Evolutionary conservation across 1,140 invertebrate species (phyloP).

Genomic region (Leptinotarsa texana): DNA sequence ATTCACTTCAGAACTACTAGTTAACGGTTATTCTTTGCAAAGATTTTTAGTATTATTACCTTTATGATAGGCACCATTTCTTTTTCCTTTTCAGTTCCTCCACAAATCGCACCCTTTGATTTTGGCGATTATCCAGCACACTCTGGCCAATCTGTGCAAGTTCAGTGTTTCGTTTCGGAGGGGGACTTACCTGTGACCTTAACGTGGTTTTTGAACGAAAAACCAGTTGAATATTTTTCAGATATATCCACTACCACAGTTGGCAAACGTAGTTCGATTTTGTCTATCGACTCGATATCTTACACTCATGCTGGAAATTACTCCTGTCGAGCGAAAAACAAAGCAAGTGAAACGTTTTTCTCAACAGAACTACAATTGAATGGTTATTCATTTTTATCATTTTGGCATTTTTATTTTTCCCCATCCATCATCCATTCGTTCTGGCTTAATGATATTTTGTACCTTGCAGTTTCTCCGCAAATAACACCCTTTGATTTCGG

Average conservation of each 20-base stretch:
- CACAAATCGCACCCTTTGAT: conserved; percentile 64
- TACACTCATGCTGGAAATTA: conserved; percentile 61
- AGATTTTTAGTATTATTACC: not conserved
- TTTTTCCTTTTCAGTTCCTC: conserved; percentile 64
- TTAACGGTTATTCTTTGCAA: conserved; percentile 60
- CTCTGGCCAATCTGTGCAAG: conserved; percentile 73
- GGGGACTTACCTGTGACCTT: conserved; percentile 68
- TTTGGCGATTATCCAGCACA: conserved; percentile 67
- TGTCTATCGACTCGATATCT: conserved; percentile 68
- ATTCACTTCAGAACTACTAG: conserved; percentile 68
- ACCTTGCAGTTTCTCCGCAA: conserved; percentile 58
- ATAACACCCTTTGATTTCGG: conserved; percentile 60
- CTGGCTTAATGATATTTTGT: conserved; percentile 51
- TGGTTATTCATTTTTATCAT: conserved; percentile 63
- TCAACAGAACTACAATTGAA: conserved; percentile 70
- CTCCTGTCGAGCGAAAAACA: conserved; percentile 58
- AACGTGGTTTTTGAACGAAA: conserved; percentile 63
- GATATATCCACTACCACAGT: conserved; percentile 65
- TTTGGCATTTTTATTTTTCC: conserved; percentile 71
- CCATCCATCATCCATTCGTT: not conserved
- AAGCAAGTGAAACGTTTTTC: conserved; percentile 61
- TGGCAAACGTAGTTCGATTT: conserved; percentile 69
- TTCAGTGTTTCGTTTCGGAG: conserved; percentile 67
- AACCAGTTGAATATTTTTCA: conserved; percentile 42
- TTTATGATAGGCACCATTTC: not conserved